These are phyloP conservation scores for Liopterus haemorrhoidalis DNA, from an alignment of 2,888 invertebrate genomes.

Conservation along the genomic window DNA sequence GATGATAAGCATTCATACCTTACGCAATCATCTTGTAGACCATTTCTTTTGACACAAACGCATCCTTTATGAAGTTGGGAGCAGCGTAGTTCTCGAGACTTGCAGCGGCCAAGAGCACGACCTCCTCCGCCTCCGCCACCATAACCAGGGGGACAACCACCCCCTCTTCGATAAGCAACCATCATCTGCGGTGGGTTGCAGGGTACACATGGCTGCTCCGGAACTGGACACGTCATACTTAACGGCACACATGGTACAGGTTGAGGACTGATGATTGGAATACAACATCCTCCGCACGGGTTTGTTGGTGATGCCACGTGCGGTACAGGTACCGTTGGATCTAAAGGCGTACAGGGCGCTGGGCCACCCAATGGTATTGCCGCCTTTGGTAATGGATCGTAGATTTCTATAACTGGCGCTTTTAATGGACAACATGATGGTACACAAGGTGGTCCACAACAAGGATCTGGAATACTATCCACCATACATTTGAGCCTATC, in stretches of 20 bases:
- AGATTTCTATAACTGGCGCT: slow-evolving; percentile 48
- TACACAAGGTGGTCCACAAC: slow-evolving; percentile 42
- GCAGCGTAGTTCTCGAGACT: slow-evolving; percentile 50
- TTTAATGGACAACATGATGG: slow-evolving; percentile 45
- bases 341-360: slow-evolving; percentile 45
- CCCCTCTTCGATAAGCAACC: slow-evolving; percentile 48
- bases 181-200: slow-evolving; percentile 54
- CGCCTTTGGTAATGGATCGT: slow-evolving; percentile 47
- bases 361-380: slow-evolving; percentile 47
- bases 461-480: slow-evolving; percentile 42
- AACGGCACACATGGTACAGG: slow-evolving; percentile 50
- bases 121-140: slow-evolving; percentile 41
- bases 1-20: no score
- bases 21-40: no score
- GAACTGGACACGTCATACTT: slow-evolving; percentile 46
- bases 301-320: slow-evolving; percentile 25
- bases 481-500: slow-evolving; percentile 39
- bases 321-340: slow-evolving; percentile 35
- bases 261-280: slow-evolving; percentile 44
- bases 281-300: slow-evolving; percentile 49
- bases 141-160: slow-evolving; percentile 42
- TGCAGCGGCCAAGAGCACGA: slow-evolving; percentile 43
- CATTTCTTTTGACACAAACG: no score
- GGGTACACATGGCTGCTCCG: slow-evolving; percentile 52
- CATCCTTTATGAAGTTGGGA: slow-evolving; percentile 54